Evolutionary conservation across 1,140 invertebrate genomes (phyloP).

Genomic region (Drosophila parabipectinata): DNA sequence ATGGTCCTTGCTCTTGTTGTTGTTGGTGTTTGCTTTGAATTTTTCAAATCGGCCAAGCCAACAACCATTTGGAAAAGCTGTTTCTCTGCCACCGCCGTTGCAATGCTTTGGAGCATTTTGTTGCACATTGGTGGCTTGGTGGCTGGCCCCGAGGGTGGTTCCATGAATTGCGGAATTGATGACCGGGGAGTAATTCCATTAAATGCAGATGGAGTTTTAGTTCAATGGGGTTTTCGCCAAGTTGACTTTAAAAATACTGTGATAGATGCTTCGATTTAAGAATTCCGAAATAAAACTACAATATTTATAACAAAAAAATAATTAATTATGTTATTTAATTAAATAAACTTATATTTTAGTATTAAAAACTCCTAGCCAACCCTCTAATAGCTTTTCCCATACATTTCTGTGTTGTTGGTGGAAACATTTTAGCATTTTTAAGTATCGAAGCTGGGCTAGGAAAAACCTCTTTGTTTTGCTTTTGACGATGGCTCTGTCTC

Average conservation of each 20-base stretch:
- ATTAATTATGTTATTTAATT: neutral
- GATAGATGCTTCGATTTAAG: neutral
- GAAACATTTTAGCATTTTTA: conserved; percentile 59
- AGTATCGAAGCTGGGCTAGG: conserved; percentile 44
- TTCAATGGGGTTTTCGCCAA: neutral
- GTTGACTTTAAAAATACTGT: neutral
- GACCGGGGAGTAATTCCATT: conserved; percentile 22
- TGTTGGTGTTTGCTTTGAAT: conserved; percentile 57
- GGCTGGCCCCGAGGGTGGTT: conserved; percentile 35
- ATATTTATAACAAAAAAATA: neutral
- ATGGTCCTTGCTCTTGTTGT: conserved; percentile 41
- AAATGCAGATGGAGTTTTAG: neutral
- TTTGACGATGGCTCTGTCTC: conserved; percentile 64
- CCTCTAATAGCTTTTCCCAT: conserved; percentile 21
- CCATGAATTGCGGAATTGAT: conserved; percentile 25
- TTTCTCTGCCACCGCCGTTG: conserved; percentile 25
- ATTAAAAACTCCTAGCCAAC: neutral
- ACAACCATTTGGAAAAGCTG: conserved; percentile 67
- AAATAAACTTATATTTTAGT: too few relatives aligned
- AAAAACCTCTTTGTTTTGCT: conserved; percentile 72
- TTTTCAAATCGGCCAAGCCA: conserved; percentile 66
- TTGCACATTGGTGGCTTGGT: conserved; percentile 53
- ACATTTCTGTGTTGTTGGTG: conserved; percentile 19
- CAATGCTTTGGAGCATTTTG: conserved; percentile 65
- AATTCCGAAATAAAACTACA: neutral